phyloP scores from a whole-genome alignment of 2,888 invertebrate species.

The Dascillus cervinus region DNA sequence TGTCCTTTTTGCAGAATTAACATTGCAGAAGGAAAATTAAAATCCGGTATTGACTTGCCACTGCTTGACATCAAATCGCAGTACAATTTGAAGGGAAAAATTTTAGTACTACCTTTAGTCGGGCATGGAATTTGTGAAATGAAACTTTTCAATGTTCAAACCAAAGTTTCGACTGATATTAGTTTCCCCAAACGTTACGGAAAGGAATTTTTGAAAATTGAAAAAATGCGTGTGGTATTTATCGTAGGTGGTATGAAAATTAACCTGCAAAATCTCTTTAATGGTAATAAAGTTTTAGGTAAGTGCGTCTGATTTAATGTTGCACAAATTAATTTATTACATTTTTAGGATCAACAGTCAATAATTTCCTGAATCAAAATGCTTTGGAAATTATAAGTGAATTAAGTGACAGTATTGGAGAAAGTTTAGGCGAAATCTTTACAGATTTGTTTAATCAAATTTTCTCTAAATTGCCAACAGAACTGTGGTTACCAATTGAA shows the following conservation, averaged over 20 bases:
- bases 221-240: constrained; percentile 51
- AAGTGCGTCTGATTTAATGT: too few relatives aligned
- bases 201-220: constrained; percentile 42
- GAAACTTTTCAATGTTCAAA: constrained; percentile 47
- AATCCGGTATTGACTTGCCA: constrained; percentile 50
- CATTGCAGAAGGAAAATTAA: constrained; percentile 43
- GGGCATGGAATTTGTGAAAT: constrained; percentile 50
- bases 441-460: constrained; percentile 51
- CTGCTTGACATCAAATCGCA: constrained; percentile 48
- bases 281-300: constrained; percentile 55
- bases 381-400: constrained; percentile 52
- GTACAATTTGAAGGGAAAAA: constrained; percentile 53
- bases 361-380: constrained; percentile 52
- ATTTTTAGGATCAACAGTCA: constrained; percentile 48
- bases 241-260: constrained; percentile 47
- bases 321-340: too few relatives aligned
- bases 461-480: constrained; percentile 50
- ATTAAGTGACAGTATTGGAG: constrained; percentile 48
- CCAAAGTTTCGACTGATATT: constrained; percentile 46
- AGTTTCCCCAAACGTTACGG: constrained; percentile 41
- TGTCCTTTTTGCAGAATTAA: constrained; percentile 43
- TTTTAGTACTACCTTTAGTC: constrained; percentile 50
- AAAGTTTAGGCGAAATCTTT: constrained; percentile 49
- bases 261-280: constrained; percentile 52
- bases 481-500: constrained; percentile 50